A percentile compares a stretch with the other conserved stretches of the same genome.
phyloP scores from a whole-genome alignment of 2,797 vertebrate species.

The Simalia tracyae region DNA sequence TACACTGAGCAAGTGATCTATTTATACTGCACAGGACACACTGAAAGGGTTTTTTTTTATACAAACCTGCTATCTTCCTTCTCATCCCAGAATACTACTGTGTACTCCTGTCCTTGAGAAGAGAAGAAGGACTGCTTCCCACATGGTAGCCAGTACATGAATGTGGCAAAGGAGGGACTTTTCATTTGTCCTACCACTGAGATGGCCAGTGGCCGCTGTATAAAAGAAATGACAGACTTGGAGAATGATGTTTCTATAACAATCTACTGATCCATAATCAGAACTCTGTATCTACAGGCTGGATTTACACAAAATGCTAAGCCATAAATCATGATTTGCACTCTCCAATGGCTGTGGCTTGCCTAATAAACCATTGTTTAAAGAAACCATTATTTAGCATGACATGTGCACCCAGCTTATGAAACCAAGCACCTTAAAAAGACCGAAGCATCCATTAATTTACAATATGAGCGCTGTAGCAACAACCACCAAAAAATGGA shows the following conservation, averaged over 20 bases:
- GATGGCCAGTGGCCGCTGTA: constrained; percentile 85
- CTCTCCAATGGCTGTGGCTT: neutral
- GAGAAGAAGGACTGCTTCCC: constrained; percentile 89
- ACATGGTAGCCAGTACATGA: constrained; percentile 85
- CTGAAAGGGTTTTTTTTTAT: neutral
- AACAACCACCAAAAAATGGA: neutral
- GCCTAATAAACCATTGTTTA: neutral
- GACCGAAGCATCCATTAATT: neutral
- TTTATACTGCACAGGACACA: neutral
- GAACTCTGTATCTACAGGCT: neutral
- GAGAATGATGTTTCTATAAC: neutral
- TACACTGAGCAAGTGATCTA: neutral
- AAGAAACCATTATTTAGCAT: neutral
- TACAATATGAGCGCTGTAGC: neutral
- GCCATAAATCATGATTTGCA: neutral
- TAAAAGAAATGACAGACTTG: constrained; percentile 14
- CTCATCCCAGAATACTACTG: constrained; percentile 89
- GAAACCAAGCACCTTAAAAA: neutral
- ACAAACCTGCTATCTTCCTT: constrained; percentile 84
- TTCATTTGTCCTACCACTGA: constrained; percentile 89
- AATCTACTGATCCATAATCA: neutral
- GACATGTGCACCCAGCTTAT: neutral
- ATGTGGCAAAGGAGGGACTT: constrained; percentile 89
- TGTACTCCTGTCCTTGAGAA: constrained; percentile 83
- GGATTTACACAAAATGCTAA: neutral